Base-by-base conservation (phyloP, 2,888 invertebrate genomes). In the Drosophila bunnanda region DNA sequence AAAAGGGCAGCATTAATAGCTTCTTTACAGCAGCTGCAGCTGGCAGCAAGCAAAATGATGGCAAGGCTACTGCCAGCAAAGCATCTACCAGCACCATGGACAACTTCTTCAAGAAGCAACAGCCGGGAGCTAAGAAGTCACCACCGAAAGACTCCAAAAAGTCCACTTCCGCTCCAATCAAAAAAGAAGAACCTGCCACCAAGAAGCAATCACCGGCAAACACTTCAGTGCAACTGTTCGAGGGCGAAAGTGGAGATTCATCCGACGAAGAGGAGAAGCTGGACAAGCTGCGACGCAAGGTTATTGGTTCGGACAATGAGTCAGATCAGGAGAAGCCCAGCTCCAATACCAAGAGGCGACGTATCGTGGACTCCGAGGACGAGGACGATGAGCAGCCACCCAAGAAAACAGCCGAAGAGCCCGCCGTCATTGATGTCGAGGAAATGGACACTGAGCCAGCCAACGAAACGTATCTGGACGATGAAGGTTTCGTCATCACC, bases 401-500 rank as follows among this genome's bases (percentile, higher is more conserved):
- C 52, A 89, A 85, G 57, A 87, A 85, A 62, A 20, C 79, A 15
- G 41, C 60, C 8, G 89, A 84, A 71, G 13, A 87, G 75, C 62
- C 72, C 64, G 76, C 79, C 15, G 68, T 77, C 3, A 41, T 68
- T 12, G 76, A 75, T 10, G 56, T 62, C 2, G 68, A 64, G 10
- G n/a, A 36, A 30, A 67, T 67, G 67, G 67, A 67, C n/a, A 48
- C 69, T 9, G 74, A 61, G 15, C 52, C 73, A 6, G 71, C 75
- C 1, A 78, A 79, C n/a, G 88, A 91, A 75, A 91, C 92, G 5
- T 92, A 79, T 75, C 74, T 91, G 38, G 91, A 91, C 76, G 92
- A 92, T 3, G 91, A 91, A 61, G 91, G 92, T 30, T 91, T 92
- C 68, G 90, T 91, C 34, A 87, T 92, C 38, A 91, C 91, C 5